phyloP scores from a whole-genome alignment of 2,113 vertebrate genomes.

The Ondatra zibethicus region DNA sequence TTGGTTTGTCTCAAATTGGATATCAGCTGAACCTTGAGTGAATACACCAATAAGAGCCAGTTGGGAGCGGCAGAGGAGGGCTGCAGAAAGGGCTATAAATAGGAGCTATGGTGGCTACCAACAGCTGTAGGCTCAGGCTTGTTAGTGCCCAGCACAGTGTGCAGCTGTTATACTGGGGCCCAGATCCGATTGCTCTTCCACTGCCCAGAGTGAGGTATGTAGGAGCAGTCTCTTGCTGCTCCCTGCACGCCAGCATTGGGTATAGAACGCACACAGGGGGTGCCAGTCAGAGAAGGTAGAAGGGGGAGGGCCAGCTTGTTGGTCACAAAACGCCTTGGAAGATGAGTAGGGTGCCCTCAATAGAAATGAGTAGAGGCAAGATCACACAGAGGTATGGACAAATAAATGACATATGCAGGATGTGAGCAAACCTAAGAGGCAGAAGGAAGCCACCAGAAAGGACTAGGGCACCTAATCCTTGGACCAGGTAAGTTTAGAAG shows the following conservation, averaged over 20 bases:
- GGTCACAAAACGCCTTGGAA: neutral
- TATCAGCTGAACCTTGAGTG: slow-evolving; percentile 28
- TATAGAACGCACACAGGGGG: neutral
- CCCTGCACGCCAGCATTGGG: neutral
- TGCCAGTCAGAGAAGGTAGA: neutral
- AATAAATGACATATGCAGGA: neutral
- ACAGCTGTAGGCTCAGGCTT: neutral
- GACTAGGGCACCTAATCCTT: neutral
- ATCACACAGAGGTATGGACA: neutral
- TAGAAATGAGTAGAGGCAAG: neutral
- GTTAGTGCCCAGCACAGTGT: too few species aligned
- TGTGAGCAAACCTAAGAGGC: neutral
- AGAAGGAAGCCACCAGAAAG: neutral
- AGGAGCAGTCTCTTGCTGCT: neutral
- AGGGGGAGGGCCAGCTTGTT: neutral
- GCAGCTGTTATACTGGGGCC: neutral
- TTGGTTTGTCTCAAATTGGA: slow-evolving; percentile 17
- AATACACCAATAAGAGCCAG: neutral
- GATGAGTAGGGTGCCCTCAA: neutral
- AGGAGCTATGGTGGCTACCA: neutral
- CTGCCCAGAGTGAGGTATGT: neutral
- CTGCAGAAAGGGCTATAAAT: neutral
- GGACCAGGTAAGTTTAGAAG: neutral
- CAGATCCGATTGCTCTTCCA: neutral
- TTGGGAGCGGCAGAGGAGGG: neutral